phyloP scores from a whole-genome alignment of 1,140 invertebrate species.

The Lineus longissimus region DNA sequence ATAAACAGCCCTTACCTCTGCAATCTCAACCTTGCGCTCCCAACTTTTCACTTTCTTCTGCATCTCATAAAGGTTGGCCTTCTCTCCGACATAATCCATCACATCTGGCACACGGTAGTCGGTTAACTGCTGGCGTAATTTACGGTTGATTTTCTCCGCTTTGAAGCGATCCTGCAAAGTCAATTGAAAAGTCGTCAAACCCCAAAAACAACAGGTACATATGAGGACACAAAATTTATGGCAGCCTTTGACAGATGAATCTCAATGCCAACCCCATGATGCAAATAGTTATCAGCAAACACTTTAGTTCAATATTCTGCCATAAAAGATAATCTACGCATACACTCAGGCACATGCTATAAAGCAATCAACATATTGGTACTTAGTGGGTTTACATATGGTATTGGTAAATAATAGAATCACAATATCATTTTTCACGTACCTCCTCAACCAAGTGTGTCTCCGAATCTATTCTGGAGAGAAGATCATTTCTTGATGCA shows the following conservation, averaged over 20 bases:
- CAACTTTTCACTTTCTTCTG: conserved; percentile 53
- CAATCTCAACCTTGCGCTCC: conserved; percentile 55
- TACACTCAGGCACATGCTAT: too few species aligned
- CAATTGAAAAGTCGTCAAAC: too few species aligned
- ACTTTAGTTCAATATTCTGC: too few species aligned
- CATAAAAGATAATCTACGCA: too few species aligned
- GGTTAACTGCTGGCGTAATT: conserved; percentile 45
- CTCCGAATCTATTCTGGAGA: conserved; percentile 44
- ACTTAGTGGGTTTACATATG: too few species aligned
- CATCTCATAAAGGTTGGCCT: conserved; percentile 49
- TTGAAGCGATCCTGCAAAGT: conserved; percentile 46
- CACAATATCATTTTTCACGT: conserved; percentile 9
- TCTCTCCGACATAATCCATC: conserved; percentile 52
- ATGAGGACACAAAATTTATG: conserved; percentile 9
- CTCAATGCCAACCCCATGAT: too few species aligned
- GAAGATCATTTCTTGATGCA: conserved; percentile 41
- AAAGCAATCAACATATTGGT: too few species aligned
- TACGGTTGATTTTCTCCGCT: conserved; percentile 49
- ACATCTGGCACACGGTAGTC: conserved; percentile 52
- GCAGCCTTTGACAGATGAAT: background rate
- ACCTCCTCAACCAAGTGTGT: conserved; percentile 45
- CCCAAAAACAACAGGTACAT: too few species aligned
- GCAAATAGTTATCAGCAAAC: background rate
- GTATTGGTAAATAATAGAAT: too few species aligned
- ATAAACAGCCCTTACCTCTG: too few species aligned